Conservation (phyloP, 92 coral and sea anemone species). For the Hydrozoanthus gracilis region DNA sequence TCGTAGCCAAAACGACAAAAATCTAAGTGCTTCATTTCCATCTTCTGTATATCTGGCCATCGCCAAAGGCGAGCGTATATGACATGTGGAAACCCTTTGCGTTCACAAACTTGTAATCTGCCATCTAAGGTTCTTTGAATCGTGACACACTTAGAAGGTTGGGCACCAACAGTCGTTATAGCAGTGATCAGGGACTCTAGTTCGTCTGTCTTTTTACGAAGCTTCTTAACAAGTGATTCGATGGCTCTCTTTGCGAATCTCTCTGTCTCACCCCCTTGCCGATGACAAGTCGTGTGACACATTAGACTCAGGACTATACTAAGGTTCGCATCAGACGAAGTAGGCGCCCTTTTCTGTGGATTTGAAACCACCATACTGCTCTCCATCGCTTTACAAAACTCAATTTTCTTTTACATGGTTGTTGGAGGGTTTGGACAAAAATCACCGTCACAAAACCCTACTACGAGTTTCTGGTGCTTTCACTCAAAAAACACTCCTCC, state of each 20-base stretch:
- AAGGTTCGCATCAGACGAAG: conserved; percentile 98
- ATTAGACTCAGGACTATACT: conserved; percentile 95
- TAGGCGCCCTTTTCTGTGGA: conserved; percentile 95
- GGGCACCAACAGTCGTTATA: conserved; percentile 91
- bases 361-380: conserved; percentile 84
- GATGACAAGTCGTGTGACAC: conserved; percentile 99
- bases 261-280: conserved; percentile 99
- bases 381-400: conserved; percentile 85
- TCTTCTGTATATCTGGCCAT: conserved; percentile 99
- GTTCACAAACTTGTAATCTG: conserved; percentile 98
- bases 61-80: conserved; percentile 99
- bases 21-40: conserved; percentile 99
- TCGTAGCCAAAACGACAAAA: conserved; percentile 99
- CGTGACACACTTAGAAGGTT: conserved; percentile 98
- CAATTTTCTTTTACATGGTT: conserved; percentile 59
- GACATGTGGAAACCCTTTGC: conserved; percentile 99
- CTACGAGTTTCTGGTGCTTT: conserved; percentile 37
- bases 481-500: conserved; percentile 50
- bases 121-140: conserved; percentile 98
- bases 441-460: conserved; percentile 53
- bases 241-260: conserved; percentile 99
- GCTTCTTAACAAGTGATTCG: conserved; percentile 97
- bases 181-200: conserved; percentile 94
- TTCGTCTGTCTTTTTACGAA: conserved; percentile 97
- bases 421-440: conserved; percentile 51